Conservation (phyloP, 2,888 invertebrate species). For the Microctonus aethiopoides region DNA sequence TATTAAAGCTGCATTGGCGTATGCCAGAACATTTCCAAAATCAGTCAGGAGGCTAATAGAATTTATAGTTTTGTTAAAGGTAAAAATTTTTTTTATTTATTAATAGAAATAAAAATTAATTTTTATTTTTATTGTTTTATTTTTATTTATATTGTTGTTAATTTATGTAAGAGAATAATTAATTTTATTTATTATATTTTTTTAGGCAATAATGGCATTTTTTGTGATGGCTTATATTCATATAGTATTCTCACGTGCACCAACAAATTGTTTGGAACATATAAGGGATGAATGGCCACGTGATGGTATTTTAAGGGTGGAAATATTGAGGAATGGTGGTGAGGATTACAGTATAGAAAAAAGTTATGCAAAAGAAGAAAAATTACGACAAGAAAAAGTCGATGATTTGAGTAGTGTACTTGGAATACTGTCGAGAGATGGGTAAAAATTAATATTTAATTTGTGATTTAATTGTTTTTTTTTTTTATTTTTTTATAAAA, state of each 20-base stretch:
- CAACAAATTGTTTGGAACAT: conserved; percentile 92
- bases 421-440: conserved; percentile 75
- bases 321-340: conserved; percentile 79
- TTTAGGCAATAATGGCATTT: conserved; percentile 86
- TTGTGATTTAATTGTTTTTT: conserved; percentile 10
- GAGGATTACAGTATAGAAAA: conserved; percentile 83
- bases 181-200: too few relatives aligned
- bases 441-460: conserved; percentile 66
- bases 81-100: conserved; percentile 60
- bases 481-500: not conserved
- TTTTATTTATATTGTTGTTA: conserved; percentile 51
- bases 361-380: conserved; percentile 85
- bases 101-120: conserved; percentile 14
- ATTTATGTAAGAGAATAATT: too few relatives aligned
- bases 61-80: conserved; percentile 83
- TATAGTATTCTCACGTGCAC: conserved; percentile 90
- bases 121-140: conserved; percentile 47
- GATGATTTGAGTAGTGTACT: conserved; percentile 73
- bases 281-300: conserved; percentile 92
- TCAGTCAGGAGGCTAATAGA: conserved; percentile 85
- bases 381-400: conserved; percentile 76
- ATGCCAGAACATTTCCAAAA: conserved; percentile 90
- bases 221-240: conserved; percentile 95
- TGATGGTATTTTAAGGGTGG: conserved; percentile 93
- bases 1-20: conserved; percentile 89